Conservation (phyloP, 23 tunicate species). For the Pegea sp. region DNA sequence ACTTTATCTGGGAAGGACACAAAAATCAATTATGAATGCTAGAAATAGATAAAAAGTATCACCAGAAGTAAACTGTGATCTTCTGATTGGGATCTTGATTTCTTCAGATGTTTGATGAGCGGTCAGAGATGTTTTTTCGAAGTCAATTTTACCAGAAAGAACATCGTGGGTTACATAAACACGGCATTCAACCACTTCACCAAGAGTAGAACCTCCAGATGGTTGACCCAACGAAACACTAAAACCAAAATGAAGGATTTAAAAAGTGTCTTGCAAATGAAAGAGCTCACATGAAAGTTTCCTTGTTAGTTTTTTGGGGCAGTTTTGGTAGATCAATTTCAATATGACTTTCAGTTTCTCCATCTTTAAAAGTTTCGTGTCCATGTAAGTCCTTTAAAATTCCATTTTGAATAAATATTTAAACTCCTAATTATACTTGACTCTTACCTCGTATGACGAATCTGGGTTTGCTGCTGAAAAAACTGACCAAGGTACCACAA, state of each 20-base stretch:
- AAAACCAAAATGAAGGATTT: background rate
- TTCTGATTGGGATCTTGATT: background rate
- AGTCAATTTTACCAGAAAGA: background rate
- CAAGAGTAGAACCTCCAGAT: background rate
- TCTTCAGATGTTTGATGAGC: background rate
- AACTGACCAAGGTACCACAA: background rate
- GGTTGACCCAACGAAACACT: background rate
- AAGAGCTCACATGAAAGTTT: conserved; percentile 2
- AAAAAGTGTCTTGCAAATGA: background rate
- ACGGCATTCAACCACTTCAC: background rate
- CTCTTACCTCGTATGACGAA: background rate
- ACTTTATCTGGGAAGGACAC: conserved; percentile 26
- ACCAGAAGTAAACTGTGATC: background rate
- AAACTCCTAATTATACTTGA: too few relatives aligned
- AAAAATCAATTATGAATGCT: background rate
- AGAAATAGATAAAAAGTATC: background rate
- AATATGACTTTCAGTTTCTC: conserved; percentile 47
- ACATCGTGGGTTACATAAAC: background rate
- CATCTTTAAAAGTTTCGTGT: conserved; percentile 65
- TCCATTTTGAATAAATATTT: background rate
- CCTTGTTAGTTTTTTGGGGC: conserved; percentile 39
- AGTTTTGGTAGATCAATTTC: conserved; percentile 40
- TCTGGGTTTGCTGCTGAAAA: background rate
- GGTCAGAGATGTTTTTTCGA: background rate
- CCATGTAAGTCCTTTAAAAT: conserved; percentile 26